Evolutionary conservation across 2,113 vertebrate genomes (phyloP), one percentile per base, ranked within the genome.

Genomic region (Saguinus midas): DNA sequence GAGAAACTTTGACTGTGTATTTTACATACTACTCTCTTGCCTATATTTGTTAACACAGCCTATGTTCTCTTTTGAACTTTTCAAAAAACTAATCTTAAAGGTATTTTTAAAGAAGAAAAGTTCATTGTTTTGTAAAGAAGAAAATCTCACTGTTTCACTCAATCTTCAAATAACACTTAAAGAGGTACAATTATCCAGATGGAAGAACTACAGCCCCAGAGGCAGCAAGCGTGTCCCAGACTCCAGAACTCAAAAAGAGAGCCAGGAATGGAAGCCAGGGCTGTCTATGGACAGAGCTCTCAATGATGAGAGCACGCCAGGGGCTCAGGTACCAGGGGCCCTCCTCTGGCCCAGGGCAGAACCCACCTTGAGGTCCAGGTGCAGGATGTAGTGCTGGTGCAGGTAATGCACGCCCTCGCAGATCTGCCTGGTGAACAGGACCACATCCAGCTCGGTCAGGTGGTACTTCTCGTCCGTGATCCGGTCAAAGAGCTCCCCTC

Each of bases 401-500:
- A 99, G 98, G 98, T 99, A 99, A 66, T 98, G 98, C 4, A 99
- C 98, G 7, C 99, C 99, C 98, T 99, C 99, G 87, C 99, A 99
- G 78, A 99, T 99, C 98, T 99, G 99, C 95, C 96, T 99, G 97
- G 99, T 99, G 98, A 99, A 99, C 37, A 98, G 98, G 89, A 99
- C 97, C 7, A 99, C 99, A 9, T 99, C 99, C 86, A 99, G 83
- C 79, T 99, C 99, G 0, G 99, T 99, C 95, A 99, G 98, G 90
- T 98, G 99, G 94, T 99, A 99, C 97, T 95, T 99, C 93, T 99
- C 99, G 79, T 99, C 99, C 20, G 99, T 99, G 88, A 99, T 99
- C 25, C 99, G 99, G 95, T 99, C 99, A 96, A 99, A 99, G 91
- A 99, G 98, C 75, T 99, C 99, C 0, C 99, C 99, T 2, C 99